Evolutionary conservation across 2,113 vertebrate genomes (phyloP).

Genomic region (Nothocercus julius): DNA sequence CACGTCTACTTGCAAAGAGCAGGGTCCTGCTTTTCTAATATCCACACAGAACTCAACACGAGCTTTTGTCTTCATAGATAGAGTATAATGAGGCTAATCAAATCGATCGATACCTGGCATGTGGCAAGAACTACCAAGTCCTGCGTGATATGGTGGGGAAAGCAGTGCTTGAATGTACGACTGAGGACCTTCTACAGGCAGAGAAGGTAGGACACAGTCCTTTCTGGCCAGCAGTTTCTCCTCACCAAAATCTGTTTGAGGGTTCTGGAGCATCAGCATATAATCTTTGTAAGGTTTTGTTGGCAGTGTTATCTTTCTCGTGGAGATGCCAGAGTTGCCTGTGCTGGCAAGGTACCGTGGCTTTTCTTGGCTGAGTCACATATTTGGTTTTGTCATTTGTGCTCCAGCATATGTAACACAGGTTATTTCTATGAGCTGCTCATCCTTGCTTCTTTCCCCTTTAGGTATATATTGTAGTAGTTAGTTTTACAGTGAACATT

Average conservation of each 20-base stretch:
- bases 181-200: slow-evolving; percentile 56
- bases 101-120: slow-evolving; percentile 86
- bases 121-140: slow-evolving; percentile 80
- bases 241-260: accelerated
- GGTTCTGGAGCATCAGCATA: not conserved
- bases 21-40: not conserved
- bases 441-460: not conserved
- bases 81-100: slow-evolving; percentile 60
- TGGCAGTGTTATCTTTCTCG: not conserved
- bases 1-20: not conserved
- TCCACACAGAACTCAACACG: not conserved
- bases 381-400: not conserved
- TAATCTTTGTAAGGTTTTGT: not conserved
- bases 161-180: slow-evolving; percentile 75
- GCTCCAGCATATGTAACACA: no score
- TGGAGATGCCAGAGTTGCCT: not conserved
- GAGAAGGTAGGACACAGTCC: slow-evolving; percentile 75
- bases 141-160: slow-evolving; percentile 83
- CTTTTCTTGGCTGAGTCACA: not conserved
- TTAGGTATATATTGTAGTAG: not conserved
- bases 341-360: not conserved
- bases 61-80: not conserved
- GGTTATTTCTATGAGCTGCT: not conserved
- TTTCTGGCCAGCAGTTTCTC: not conserved
- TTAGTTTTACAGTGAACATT: not conserved